These are phyloP conservation scores for Ispidina picta DNA, from an alignment of 2,797 vertebrate genomes.

Conservation along the genomic window DNA sequence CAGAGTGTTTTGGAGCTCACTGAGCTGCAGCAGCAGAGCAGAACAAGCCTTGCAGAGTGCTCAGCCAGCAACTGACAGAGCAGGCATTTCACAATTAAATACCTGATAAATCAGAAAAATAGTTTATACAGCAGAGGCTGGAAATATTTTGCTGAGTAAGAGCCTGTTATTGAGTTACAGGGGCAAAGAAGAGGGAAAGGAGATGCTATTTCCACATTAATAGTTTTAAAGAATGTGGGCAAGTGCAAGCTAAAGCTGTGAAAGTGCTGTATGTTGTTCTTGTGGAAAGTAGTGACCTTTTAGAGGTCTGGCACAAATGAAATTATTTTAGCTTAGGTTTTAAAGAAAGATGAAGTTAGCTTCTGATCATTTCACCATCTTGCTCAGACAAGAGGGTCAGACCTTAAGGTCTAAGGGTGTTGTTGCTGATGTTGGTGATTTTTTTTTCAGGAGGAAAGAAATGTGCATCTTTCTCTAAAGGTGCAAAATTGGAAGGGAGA, in stretches of 20 bases:
- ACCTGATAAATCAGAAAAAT: background rate
- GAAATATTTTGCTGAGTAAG: background rate
- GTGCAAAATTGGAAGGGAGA: background rate
- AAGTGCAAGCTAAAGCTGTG: background rate
- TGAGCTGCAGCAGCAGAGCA: slow-evolving; percentile 25
- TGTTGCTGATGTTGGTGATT: background rate
- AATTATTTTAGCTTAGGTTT: background rate
- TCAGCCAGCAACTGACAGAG: background rate
- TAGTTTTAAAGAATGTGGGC: background rate
- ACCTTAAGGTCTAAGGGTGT: background rate
- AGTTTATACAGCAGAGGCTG: background rate
- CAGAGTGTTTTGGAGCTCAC: slow-evolving; percentile 18
- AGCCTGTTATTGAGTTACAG: background rate
- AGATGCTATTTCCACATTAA: background rate
- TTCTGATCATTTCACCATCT: background rate
- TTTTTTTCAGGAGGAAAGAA: background rate
- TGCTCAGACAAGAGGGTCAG: background rate
- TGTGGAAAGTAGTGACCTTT: background rate
- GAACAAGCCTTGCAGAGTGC: background rate
- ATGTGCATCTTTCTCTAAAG: background rate
- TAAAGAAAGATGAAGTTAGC: background rate
- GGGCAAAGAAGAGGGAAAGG: background rate
- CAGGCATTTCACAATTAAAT: background rate
- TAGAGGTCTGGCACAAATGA: background rate
- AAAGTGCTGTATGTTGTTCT: background rate